Percentiles rank a stretch among this genome's conserved stretches.
phyloP scores from a whole-genome alignment of 2,888 invertebrate species.

The Agonum fuliginosum region DNA sequence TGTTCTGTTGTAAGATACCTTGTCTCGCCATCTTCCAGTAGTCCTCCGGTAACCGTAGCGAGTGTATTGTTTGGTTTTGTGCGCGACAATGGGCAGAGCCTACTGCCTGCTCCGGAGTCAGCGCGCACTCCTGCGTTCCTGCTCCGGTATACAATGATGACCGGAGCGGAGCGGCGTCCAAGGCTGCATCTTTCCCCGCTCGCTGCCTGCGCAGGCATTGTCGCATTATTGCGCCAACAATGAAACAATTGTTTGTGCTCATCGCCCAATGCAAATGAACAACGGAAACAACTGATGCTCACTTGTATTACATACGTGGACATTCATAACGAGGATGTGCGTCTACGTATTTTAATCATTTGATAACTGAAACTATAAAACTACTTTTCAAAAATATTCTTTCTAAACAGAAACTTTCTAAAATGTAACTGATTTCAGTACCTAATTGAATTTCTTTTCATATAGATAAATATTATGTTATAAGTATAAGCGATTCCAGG shows the following conservation, averaged over 20 bases:
- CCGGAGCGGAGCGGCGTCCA: constrained; percentile 20
- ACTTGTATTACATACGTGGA: background rate
- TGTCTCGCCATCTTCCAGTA: too few species aligned
- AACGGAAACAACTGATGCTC: constrained; percentile 42
- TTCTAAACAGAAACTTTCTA: too few species aligned
- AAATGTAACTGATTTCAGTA: too few species aligned
- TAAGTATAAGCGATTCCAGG: too few species aligned
- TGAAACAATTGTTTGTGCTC: constrained; percentile 29
- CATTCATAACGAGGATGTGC: background rate
- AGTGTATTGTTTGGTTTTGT: constrained; percentile 20
- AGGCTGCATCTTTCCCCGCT: constrained; percentile 13
- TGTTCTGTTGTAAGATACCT: too few species aligned
- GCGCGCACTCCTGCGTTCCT: background rate
- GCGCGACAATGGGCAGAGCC: constrained; percentile 30
- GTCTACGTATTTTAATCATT: background rate
- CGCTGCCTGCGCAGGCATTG: too few species aligned
- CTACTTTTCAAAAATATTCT: too few species aligned
- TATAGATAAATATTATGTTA: too few species aligned
- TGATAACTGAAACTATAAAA: background rate
- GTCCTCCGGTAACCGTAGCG: too few species aligned
- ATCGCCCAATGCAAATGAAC: constrained; percentile 29
- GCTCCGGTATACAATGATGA: constrained; percentile 12
- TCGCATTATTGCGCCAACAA: constrained; percentile 4
- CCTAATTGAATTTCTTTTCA: too few species aligned
- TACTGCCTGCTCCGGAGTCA: background rate